These are phyloP conservation scores for Urocitellus parryii DNA, from an alignment of 2,113 vertebrate genomes.

Conservation along the genomic window DNA sequence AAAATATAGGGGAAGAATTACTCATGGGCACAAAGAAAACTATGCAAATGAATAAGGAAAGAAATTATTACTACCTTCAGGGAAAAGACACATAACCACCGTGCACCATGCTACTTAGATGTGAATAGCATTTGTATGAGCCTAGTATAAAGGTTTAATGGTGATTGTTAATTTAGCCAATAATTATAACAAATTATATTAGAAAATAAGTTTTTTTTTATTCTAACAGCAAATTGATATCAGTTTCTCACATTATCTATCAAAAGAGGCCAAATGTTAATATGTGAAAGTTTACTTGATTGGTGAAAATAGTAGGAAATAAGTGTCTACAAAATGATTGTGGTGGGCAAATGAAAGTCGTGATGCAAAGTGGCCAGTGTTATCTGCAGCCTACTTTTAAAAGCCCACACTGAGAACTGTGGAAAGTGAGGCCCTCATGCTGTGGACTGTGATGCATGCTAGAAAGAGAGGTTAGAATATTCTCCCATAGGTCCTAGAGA, in stretches of 20 bases:
- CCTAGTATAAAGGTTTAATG: background rate
- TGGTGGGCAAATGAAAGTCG: background rate
- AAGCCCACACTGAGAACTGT: background rate
- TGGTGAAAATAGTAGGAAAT: background rate
- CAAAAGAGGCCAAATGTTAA: background rate
- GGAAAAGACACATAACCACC: background rate
- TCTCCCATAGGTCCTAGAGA: background rate
- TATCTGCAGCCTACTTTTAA: background rate
- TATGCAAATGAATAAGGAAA: background rate
- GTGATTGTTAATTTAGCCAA: background rate
- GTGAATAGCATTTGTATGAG: background rate
- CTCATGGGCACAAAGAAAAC: background rate
- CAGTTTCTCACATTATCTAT: background rate
- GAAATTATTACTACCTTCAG: background rate
- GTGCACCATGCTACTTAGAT: background rate
- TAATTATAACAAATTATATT: background rate
- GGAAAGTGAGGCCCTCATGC: background rate
- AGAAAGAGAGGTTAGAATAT: background rate
- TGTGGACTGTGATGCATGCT: background rate
- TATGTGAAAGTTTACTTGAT: background rate
- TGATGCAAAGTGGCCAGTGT: background rate
- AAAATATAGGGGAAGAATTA: background rate
- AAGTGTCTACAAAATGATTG: background rate
- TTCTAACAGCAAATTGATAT: background rate
- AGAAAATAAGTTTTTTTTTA: conserved; percentile 1